Evolutionary conservation across 2,113 vertebrate species (phyloP).

Genomic region (Cottus gobio): DNA sequence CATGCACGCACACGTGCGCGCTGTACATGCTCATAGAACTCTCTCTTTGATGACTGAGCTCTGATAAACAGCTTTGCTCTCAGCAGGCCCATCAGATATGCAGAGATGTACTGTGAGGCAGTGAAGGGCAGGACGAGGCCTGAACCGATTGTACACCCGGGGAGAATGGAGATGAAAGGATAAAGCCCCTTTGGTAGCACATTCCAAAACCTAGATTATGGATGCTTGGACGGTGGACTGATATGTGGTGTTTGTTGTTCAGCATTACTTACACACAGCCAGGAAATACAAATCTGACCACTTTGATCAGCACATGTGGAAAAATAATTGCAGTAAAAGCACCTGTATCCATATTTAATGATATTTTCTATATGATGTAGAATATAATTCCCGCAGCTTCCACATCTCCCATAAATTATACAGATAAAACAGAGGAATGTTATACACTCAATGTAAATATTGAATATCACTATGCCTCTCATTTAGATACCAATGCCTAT

Average conservation of each 20-base stretch:
- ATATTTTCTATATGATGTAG: neutral
- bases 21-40: constrained; percentile 23
- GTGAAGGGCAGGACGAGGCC: constrained; percentile 22
- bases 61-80: constrained; percentile 61
- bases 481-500: neutral
- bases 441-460: neutral
- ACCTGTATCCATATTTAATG: neutral
- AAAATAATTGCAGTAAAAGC: neutral
- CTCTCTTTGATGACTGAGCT: constrained; percentile 16
- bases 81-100: constrained; percentile 57
- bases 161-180: constrained; percentile 17
- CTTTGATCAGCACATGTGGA: neutral
- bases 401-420: neutral
- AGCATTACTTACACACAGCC: neutral
- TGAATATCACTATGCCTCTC: neutral
- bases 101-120: constrained; percentile 42
- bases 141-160: neutral
- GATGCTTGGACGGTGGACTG: neutral
- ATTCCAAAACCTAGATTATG: constrained; percentile 21
- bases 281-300: neutral
- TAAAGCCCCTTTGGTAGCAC: constrained; percentile 22
- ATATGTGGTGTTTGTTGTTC: neutral
- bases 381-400: neutral
- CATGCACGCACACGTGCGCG: constrained; percentile 16
- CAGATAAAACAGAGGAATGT: neutral